A percentile compares a stretch with the other conserved stretches of the same genome.
Evolutionary conservation across 2,797 vertebrate genomes (phyloP).

Genomic region (Cyprinodon diabolis): DNA sequence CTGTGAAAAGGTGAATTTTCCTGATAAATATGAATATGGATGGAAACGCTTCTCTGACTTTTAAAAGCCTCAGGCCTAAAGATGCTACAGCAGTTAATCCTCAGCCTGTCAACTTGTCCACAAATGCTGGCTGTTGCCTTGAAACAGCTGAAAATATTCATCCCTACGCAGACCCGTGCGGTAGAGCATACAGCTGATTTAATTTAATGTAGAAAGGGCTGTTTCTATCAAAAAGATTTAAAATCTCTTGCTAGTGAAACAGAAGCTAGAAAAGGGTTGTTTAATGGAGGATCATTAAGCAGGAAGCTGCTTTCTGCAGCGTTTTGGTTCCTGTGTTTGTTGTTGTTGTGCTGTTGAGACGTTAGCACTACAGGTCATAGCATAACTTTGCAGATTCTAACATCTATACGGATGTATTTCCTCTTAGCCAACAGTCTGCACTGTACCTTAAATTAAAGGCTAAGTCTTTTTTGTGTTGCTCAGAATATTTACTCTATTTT

Average conservation of each 20-base stretch:
- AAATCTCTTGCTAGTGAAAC: neutral
- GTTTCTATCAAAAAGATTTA: neutral
- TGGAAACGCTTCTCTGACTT: too few species aligned
- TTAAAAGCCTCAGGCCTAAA: too few species aligned
- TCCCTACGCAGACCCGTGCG: neutral
- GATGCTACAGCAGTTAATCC: neutral
- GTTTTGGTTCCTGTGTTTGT: too few species aligned
- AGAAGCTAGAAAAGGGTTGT: too few species aligned
- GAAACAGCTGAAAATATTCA: neutral
- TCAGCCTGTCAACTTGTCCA: neutral
- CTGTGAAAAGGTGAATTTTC: too few species aligned
- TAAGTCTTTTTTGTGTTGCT: neutral
- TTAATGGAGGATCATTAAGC: neutral
- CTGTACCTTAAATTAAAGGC: neutral
- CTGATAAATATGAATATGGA: too few species aligned
- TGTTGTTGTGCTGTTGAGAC: too few species aligned
- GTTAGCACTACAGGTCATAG: too few species aligned
- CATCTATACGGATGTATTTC: neutral
- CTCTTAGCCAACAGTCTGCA: neutral
- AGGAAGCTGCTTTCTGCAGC: neutral
- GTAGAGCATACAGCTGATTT: neutral
- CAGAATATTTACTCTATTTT: too few species aligned
- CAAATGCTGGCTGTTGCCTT: constrained; percentile 6
- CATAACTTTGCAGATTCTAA: too few species aligned
- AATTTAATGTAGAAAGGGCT: neutral